phyloP scores from a whole-genome alignment of 2,888 invertebrate genomes.

The Sussaba pulchella region DNA sequence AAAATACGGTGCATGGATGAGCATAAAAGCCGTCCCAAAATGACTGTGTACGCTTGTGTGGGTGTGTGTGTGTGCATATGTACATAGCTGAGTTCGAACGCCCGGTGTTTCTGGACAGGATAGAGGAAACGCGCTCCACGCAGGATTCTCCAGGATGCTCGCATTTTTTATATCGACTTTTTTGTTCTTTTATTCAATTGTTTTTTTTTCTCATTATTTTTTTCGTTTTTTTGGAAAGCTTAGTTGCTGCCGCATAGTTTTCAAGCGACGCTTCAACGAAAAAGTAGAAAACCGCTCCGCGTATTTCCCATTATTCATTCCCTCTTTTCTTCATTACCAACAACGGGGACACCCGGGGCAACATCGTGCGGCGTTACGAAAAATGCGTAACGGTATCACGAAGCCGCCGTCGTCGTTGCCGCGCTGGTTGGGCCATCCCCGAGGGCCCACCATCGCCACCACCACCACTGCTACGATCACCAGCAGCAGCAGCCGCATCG shows the following conservation, averaged over 20 bases:
- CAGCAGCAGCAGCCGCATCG: conserved; percentile 32
- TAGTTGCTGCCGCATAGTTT: neutral
- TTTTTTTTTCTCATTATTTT: too few relatives aligned
- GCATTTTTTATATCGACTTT: conserved; percentile 58
- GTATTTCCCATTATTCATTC: conserved; percentile 54
- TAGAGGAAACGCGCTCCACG: conserved; percentile 33
- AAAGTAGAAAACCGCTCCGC: conserved; percentile 24
- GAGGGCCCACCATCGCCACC: too few relatives aligned
- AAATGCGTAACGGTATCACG: conserved; percentile 67
- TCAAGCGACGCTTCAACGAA: neutral
- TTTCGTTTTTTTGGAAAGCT: too few relatives aligned
- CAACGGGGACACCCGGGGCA: conserved; percentile 12
- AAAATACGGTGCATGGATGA: conserved; percentile 56
- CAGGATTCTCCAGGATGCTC: conserved; percentile 56
- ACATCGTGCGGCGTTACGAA: conserved; percentile 48
- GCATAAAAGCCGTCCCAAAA: conserved; percentile 15
- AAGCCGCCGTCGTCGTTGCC: conserved; percentile 28
- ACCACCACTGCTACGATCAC: too few relatives aligned
- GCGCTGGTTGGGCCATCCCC: too few relatives aligned
- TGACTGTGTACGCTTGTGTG: conserved; percentile 41
- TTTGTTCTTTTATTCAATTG: neutral
- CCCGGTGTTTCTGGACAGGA: conserved; percentile 43
- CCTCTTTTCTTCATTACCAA: conserved; percentile 40
- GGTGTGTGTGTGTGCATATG: conserved; percentile 7
- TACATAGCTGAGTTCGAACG: conserved; percentile 22